These are phyloP conservation scores for Jacana jacana DNA, from an alignment of 2,113 vertebrate genomes.

Conservation along the genomic window DNA sequence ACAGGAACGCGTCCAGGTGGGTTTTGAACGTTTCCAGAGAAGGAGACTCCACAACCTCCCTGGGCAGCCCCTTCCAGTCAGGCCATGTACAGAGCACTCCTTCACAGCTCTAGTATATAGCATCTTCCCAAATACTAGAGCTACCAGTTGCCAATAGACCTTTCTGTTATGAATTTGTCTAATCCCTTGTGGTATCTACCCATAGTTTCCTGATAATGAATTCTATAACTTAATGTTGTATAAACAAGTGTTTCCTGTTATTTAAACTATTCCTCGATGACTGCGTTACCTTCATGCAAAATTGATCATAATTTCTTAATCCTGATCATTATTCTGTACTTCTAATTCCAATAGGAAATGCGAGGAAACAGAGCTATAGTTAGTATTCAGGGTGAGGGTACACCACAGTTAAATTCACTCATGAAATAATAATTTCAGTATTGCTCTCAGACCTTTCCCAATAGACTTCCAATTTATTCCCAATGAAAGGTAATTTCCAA, in stretches of 20 bases:
- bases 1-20: no score
- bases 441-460: neutral
- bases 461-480: neutral
- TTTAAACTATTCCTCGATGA: neutral
- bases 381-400: neutral
- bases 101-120: neutral
- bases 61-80: no score
- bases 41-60: no score
- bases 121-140: neutral
- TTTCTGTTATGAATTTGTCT: neutral
- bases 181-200: neutral
- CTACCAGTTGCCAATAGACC: rapidly evolving
- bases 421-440: neutral
- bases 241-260: neutral
- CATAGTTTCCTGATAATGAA: neutral
- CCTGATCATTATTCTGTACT: neutral
- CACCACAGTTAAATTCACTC: neutral
- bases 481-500: neutral
- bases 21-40: no score
- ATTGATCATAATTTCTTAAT: neutral
- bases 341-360: neutral
- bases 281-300: neutral
- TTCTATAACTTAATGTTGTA: neutral
- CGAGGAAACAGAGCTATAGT: neutral
- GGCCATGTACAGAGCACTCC: neutral